Evolutionary conservation across 1,140 invertebrate genomes (phyloP).

Genomic region (Panagrolaimus sp.): DNA sequence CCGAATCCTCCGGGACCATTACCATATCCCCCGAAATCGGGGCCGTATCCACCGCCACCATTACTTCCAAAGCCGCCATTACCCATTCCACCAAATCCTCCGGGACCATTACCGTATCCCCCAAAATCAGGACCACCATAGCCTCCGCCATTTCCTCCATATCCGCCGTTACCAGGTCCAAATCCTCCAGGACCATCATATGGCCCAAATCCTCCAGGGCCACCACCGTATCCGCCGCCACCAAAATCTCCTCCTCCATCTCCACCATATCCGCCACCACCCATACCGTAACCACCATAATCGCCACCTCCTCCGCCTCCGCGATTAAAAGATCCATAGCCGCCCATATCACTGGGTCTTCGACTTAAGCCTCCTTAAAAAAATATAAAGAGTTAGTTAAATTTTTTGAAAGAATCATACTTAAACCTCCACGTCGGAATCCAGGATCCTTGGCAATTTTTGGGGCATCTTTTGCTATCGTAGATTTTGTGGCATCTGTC

Average conservation of each 20-base stretch:
- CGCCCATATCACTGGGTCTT: conserved; percentile 9
- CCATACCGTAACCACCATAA: conserved; percentile 1
- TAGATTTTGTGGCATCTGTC: conserved; percentile 7
- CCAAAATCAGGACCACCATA: neutral
- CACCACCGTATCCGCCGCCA: conserved; percentile 11
- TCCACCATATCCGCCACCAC: neutral
- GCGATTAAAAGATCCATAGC: conserved; percentile 1
- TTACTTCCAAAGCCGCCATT: neutral
- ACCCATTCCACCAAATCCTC: conserved; percentile 7
- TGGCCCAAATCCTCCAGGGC: no score
- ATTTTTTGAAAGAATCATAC: neutral
- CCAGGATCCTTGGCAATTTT: conserved; percentile 13
- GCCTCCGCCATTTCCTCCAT: neutral
- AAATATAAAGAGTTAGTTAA: neutral
- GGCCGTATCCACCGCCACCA: conserved; percentile 3
- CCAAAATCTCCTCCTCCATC: conserved; percentile 4
- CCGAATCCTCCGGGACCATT: neutral
- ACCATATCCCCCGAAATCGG: conserved; percentile 1
- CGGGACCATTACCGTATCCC: neutral
- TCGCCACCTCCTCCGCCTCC: conserved; percentile 8
- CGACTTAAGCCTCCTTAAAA: neutral
- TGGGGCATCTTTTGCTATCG: conserved; percentile 1
- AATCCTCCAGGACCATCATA: no score
- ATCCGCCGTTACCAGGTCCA: neutral
- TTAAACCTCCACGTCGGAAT: conserved; percentile 14